Evolutionary conservation across 2,113 vertebrate genomes (phyloP).

Genomic region (Passer domesticus): DNA sequence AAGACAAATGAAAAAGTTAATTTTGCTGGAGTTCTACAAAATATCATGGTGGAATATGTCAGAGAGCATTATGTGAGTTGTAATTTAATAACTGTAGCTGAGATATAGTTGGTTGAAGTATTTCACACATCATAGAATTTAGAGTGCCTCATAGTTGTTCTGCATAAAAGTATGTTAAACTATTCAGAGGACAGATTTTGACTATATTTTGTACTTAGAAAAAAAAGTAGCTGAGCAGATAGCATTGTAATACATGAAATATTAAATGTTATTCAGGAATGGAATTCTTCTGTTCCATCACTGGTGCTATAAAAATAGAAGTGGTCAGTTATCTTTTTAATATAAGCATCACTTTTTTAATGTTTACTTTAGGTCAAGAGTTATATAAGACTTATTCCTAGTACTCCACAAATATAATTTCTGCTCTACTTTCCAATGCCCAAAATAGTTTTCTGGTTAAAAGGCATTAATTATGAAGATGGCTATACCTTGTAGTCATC

Average conservation of each 20-base stretch:
- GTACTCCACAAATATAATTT: neutral
- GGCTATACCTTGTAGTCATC: neutral
- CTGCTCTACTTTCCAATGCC: slow-evolving; percentile 14
- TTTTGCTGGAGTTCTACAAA: neutral
- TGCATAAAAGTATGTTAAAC: neutral
- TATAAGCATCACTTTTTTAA: neutral
- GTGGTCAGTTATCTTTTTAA: neutral
- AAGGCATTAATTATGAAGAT: slow-evolving; percentile 16
- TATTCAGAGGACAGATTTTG: neutral
- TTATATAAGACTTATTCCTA: slow-evolving; percentile 8
- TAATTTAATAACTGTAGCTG: neutral
- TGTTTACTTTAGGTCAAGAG: slow-evolving; percentile 2
- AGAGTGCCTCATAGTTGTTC: neutral
- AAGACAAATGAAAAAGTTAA: neutral
- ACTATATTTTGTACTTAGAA: neutral
- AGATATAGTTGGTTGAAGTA: neutral
- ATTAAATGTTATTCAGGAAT: neutral
- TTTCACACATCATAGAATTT: neutral
- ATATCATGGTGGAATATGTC: neutral
- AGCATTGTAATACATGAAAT: neutral
- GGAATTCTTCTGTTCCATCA: neutral
- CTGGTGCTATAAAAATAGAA: neutral
- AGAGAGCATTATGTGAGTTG: neutral
- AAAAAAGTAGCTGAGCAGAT: neutral
- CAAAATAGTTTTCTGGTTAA: neutral